phyloP scores from a whole-genome alignment of 2,888 invertebrate species.

The Sphaeridia pumilis region DNA sequence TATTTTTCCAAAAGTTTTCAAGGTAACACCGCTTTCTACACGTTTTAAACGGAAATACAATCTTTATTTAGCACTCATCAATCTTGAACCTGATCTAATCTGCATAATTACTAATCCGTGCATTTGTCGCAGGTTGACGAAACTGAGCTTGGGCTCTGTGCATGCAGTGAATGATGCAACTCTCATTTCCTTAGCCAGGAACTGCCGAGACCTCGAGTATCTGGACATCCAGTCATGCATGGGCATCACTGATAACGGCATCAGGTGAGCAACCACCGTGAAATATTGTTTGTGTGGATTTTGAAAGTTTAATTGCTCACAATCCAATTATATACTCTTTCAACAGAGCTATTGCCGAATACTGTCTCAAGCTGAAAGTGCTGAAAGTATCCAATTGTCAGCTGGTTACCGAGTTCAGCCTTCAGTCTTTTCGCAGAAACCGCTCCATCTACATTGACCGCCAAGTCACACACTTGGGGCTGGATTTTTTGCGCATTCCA shows the following conservation, averaged over 20 bases:
- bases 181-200: constrained; percentile 48
- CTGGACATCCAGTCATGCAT: constrained; percentile 54
- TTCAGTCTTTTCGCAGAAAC: constrained; percentile 9
- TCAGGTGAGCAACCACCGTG: constrained; percentile 46
- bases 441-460: constrained; percentile 22
- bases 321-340: background rate
- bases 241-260: constrained; percentile 53
- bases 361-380: constrained; percentile 17
- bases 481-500: constrained; percentile 5
- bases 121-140: constrained; percentile 27
- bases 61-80: too few relatives aligned
- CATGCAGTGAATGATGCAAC: constrained; percentile 51
- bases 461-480: background rate
- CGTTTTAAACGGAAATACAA: too few relatives aligned
- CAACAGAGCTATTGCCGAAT: constrained; percentile 24
- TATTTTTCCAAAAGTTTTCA: constrained; percentile 25
- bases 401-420: constrained; percentile 23
- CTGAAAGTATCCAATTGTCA: constrained; percentile 17
- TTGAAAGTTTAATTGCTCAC: background rate
- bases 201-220: constrained; percentile 46
- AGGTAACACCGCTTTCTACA: constrained; percentile 14
- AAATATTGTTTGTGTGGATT: background rate
- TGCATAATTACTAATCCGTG: too few relatives aligned
- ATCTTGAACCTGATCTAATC: too few relatives aligned
- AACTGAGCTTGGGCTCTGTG: constrained; percentile 50